These are phyloP conservation scores for Picus viridis DNA, from an alignment of 2,797 vertebrate species.

Conservation along the genomic window DNA sequence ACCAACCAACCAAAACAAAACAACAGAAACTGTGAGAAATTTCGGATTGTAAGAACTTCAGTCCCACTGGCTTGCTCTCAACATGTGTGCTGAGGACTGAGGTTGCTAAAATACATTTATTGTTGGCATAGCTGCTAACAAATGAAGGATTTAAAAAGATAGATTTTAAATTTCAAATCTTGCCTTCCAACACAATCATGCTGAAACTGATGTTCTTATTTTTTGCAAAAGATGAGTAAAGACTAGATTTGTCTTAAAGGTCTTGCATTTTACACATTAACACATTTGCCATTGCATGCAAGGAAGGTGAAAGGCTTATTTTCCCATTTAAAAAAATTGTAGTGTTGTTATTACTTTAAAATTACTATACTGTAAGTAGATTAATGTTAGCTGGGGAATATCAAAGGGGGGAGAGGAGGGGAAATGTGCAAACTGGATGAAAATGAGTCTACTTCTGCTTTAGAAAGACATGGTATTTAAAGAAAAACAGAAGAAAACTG, in stretches of 20 bases:
- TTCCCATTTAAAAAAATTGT: background rate
- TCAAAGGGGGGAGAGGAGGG: background rate
- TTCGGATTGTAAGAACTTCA: background rate
- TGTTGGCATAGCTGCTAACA: background rate
- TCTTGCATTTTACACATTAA: background rate
- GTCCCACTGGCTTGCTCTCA: background rate
- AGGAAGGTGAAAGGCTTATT: background rate
- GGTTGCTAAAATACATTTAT: background rate
- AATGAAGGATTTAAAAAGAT: background rate
- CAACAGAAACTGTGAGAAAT: background rate
- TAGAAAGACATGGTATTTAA: background rate
- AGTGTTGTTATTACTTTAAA: background rate
- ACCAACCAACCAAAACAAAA: background rate
- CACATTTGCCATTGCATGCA: background rate
- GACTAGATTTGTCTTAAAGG: background rate
- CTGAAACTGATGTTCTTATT: background rate
- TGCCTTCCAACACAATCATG: background rate
- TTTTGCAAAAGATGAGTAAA: background rate
- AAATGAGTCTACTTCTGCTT: background rate
- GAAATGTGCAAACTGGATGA: background rate
- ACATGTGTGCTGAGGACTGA: background rate
- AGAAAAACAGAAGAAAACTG: background rate
- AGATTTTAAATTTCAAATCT: background rate
- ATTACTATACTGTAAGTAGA: background rate
- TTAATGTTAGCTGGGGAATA: background rate